phyloP scores from a whole-genome alignment of 2,113 vertebrate genomes.

The Psilopsiagon aurifrons region DNA sequence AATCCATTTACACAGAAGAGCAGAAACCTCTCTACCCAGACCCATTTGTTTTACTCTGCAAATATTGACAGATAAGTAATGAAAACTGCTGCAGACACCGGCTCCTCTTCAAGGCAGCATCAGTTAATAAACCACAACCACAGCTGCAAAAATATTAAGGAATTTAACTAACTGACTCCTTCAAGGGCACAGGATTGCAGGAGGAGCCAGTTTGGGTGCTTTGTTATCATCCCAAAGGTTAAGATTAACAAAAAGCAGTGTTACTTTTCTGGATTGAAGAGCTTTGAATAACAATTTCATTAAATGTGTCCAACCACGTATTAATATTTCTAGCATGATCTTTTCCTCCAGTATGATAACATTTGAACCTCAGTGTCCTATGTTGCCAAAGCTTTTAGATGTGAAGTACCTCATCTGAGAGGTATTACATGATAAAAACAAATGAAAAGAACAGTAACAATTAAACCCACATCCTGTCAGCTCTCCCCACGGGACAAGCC shows the following conservation, averaged over 20 bases:
- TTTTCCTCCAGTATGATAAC: not conserved
- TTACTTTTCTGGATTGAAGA: not conserved
- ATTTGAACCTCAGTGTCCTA: not conserved
- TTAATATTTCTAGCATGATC: not conserved
- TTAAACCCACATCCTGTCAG: not conserved
- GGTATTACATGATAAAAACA: not conserved
- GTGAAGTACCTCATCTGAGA: not conserved
- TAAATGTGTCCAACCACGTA: not conserved
- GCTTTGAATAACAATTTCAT: not conserved
- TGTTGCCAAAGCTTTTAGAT: not conserved
- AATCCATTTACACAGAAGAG: not conserved
- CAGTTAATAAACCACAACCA: constrained; percentile 60
- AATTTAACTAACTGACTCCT: constrained; percentile 43
- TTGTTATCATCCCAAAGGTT: constrained; percentile 5
- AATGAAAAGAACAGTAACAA: not conserved
- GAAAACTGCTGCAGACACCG: constrained; percentile 46
- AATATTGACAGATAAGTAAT: constrained; percentile 65
- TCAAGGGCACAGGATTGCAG: constrained; percentile 35
- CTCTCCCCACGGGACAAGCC: not conserved
- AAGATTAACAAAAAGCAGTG: not conserved
- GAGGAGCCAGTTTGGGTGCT: not conserved
- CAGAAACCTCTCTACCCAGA: constrained; percentile 1
- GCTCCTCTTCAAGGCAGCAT: constrained; percentile 46
- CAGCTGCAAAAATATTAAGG: constrained; percentile 61
- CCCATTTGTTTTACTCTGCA: constrained; percentile 39